Percentiles rank a stretch among this genome's conserved stretches.
Conservation (phyloP, 1,140 invertebrate species). For the Cyphomyrmex costatus region DNA sequence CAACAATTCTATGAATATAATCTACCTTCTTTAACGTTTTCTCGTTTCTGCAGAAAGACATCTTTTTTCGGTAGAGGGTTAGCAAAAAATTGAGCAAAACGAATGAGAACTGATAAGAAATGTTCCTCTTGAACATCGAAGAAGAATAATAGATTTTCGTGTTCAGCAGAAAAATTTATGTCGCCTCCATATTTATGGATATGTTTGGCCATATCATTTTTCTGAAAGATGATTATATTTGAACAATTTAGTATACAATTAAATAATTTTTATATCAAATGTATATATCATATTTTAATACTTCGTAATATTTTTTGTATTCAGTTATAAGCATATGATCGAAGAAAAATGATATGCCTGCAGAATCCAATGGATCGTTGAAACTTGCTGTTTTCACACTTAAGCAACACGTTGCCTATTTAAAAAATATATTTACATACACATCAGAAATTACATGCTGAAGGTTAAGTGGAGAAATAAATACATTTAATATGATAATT, state of each 20-base stretch:
- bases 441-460: too few relatives aligned
- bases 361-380: conserved; percentile 91
- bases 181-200: conserved; percentile 93
- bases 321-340: conserved; percentile 99
- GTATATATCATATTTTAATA: conserved; percentile 46
- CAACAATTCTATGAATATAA: neutral
- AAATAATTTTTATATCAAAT: neutral
- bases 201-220: conserved; percentile 95
- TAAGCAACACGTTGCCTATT: conserved; percentile 90
- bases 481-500: neutral
- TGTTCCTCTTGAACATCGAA: conserved; percentile 94
- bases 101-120: conserved; percentile 91
- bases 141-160: conserved; percentile 94
- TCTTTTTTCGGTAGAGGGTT: conserved; percentile 94
- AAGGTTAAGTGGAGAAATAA: neutral
- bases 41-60: conserved; percentile 95
- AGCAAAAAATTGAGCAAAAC: conserved; percentile 97
- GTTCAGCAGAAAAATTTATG: too few relatives aligned
- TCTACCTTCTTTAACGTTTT: conserved; percentile 95
- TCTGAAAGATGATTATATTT: conserved; percentile 79
- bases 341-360: conserved; percentile 97
- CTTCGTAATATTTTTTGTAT: conserved; percentile 93
- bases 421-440: conserved; percentile 14
- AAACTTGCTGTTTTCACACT: conserved; percentile 91
- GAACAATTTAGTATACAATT: neutral